These are phyloP conservation scores for Ectropis crepuscularia DNA, from an alignment of 2,888 invertebrate genomes.

Conservation along the genomic window DNA sequence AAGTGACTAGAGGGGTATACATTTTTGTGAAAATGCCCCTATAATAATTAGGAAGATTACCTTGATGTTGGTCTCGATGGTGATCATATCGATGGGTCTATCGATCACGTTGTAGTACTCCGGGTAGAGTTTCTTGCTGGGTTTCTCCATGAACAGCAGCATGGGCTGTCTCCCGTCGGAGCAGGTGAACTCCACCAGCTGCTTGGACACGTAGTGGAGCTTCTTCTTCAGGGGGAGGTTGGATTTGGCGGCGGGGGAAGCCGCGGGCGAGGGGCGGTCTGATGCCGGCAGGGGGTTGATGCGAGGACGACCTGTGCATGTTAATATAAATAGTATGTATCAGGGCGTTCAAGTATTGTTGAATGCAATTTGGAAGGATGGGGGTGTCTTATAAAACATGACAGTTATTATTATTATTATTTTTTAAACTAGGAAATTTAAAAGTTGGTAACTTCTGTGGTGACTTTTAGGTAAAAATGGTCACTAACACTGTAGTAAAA, in stretches of 20 bases:
- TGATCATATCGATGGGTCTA: constrained; percentile 97
- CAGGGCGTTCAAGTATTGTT: too few species aligned
- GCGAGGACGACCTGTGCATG: constrained; percentile 72
- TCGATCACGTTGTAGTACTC: constrained; percentile 98
- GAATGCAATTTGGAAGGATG: too few species aligned
- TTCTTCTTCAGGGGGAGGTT: constrained; percentile 91
- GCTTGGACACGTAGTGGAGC: constrained; percentile 91
- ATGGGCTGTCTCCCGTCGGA: constrained; percentile 93
- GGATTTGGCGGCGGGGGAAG: constrained; percentile 57
- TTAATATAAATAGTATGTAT: too few species aligned
- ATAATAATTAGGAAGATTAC: constrained; percentile 48
- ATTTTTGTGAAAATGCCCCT: neutral
- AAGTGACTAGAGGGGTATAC: too few species aligned
- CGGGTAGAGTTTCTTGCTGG: constrained; percentile 96
- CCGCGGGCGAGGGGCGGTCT: constrained; percentile 42
- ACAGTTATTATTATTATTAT: too few species aligned
- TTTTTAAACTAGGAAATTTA: too few species aligned
- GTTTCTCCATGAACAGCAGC: constrained; percentile 97
- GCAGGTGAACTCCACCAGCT: constrained; percentile 78
- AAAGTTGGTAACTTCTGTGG: too few species aligned
- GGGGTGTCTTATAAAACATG: too few species aligned
- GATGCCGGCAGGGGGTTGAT: constrained; percentile 60
- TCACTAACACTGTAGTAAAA: too few species aligned
- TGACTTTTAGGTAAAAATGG: too few species aligned
- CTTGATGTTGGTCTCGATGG: constrained; percentile 96